Percentiles rank a stretch among this genome's conserved stretches.
Conservation (phyloP, 2,797 vertebrate genomes). For the Rhynchotus rufescens region DNA sequence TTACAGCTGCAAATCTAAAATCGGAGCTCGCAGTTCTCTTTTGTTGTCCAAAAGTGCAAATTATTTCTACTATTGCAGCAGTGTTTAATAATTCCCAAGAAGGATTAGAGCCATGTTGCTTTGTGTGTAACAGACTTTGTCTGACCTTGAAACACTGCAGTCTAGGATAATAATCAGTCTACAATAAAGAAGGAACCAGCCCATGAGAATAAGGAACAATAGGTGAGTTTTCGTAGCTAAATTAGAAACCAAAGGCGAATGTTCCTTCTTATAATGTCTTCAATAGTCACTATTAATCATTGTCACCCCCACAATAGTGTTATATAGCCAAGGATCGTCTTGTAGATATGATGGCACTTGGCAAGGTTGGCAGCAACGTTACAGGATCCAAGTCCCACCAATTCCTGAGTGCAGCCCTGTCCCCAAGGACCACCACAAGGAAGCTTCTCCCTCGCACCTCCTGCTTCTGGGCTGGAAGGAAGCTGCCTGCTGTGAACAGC, state of each 20-base stretch:
- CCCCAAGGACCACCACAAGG: not conserved
- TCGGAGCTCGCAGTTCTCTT: not conserved
- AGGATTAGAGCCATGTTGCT: not conserved
- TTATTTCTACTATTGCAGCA: not conserved
- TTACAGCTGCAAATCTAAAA: not conserved
- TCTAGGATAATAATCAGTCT: not conserved
- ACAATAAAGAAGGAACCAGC: not conserved
- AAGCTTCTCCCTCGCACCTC: not conserved
- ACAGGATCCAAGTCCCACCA: not conserved
- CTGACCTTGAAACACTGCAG: not conserved
- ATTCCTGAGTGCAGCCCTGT: not conserved
- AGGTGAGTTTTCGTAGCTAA: not conserved
- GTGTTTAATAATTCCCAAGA: not conserved
- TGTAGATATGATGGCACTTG: not conserved
- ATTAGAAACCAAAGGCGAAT: not conserved
- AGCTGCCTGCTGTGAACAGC: not conserved
- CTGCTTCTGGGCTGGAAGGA: not conserved
- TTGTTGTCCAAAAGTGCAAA: not conserved
- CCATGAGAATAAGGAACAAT: not conserved
- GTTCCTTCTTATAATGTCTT: not conserved
- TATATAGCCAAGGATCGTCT: not conserved
- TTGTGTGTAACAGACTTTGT: not conserved
- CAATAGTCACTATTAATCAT: not conserved
- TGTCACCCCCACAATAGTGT: rapidly evolving
- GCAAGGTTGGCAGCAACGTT: not conserved